A percentile compares a stretch with the other conserved stretches of the same genome.
These are phyloP conservation scores for Atethmia centrago DNA, from an alignment of 2,888 invertebrate species.

Conservation along the genomic window DNA sequence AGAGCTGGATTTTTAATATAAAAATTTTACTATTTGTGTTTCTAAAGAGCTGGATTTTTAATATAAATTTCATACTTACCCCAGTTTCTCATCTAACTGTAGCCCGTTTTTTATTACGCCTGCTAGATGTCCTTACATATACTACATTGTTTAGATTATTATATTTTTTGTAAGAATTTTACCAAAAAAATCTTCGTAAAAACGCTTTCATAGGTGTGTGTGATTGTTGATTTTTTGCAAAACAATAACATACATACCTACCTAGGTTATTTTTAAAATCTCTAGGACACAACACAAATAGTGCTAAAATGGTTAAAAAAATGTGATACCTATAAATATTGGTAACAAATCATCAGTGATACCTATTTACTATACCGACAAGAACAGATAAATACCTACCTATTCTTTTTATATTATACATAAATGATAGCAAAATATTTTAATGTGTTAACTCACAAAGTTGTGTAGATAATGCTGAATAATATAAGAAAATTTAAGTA, in stretches of 20 bases:
- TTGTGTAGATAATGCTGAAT: neutral
- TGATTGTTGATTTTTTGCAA: slow-evolving; percentile 8
- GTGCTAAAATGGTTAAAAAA: neutral
- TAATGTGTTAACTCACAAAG: neutral
- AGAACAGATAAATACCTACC: neutral
- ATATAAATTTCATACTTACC: slow-evolving; percentile 53
- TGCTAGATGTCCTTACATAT: slow-evolving; percentile 72
- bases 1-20: neutral
- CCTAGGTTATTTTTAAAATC: neutral
- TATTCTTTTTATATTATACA: neutral
- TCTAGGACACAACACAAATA: neutral
- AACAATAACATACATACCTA: neutral
- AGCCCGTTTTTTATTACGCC: slow-evolving; percentile 70
- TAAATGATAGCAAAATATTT: neutral
- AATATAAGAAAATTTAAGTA: neutral
- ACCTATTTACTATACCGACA: neutral
- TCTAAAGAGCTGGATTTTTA: neutral
- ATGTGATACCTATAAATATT: neutral
- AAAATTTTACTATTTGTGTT: too few relatives aligned
- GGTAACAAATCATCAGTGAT: neutral
- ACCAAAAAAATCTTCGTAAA: slow-evolving; percentile 60
- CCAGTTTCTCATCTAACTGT: slow-evolving; percentile 9
- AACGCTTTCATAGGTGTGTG: slow-evolving; percentile 16
- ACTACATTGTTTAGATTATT: slow-evolving; percentile 69
- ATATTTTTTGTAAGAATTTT: slow-evolving; percentile 68